Evolutionary conservation across 2,888 invertebrate genomes (phyloP).

Genomic region (Aphodius sticticus): DNA sequence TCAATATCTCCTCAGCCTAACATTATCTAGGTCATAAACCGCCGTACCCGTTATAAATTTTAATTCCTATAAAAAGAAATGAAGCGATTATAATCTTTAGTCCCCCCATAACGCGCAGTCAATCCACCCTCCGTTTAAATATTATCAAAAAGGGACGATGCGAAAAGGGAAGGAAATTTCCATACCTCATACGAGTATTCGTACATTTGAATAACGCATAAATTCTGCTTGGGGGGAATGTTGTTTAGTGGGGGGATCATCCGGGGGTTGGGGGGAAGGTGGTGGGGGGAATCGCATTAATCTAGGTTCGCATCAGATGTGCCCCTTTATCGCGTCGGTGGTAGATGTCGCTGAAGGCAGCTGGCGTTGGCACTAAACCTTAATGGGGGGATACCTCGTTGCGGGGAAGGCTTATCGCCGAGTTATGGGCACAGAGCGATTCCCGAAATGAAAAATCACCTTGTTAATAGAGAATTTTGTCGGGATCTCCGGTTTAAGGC

Average conservation of each 20-base stretch:
- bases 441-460: not conserved
- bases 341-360: not conserved
- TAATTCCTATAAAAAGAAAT: not conserved
- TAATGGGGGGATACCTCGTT: not conserved
- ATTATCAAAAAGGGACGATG: not conserved
- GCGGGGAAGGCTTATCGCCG: not conserved
- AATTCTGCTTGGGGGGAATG: not conserved
- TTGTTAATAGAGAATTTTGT: not conserved
- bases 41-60: not conserved
- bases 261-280: not conserved
- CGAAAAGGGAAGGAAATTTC: not conserved
- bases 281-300: not conserved
- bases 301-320: not conserved
- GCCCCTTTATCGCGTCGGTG: not conserved
- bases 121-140: not conserved
- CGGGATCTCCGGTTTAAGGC: not conserved
- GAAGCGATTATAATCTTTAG: not conserved
- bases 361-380: not conserved
- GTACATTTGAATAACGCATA: not conserved
- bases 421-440: constrained; percentile 4
- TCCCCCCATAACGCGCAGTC: not conserved
- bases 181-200: not conserved
- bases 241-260: not conserved
- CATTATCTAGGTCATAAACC: not conserved
- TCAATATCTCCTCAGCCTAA: not conserved